A percentile compares a stretch with the other conserved stretches of the same genome.
Evolutionary conservation across 2,888 invertebrate genomes (phyloP).

Genomic region (Erebia palarica): DNA sequence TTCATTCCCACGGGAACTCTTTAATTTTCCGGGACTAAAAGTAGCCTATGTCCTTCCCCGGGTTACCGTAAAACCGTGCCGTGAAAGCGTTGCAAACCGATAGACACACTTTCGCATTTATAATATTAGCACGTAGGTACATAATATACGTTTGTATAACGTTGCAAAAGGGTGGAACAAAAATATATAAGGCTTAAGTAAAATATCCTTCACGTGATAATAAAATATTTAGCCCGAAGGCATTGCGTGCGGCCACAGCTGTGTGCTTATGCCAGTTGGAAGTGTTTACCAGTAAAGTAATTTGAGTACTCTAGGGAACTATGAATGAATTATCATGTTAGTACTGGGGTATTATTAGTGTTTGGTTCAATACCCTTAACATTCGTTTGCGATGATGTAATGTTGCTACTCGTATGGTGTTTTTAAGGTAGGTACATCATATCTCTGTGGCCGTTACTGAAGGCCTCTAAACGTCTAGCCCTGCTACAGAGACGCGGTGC

Average conservation of each 20-base stretch:
- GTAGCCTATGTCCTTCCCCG: no score
- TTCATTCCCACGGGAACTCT: no score
- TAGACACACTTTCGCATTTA: no score
- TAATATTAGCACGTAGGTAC: no score
- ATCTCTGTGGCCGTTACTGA: no score
- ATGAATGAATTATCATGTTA: slow-evolving; percentile 37
- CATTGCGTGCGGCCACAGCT: slow-evolving; percentile 31
- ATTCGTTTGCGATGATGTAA: slow-evolving; percentile 1
- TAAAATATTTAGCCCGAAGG: slow-evolving; percentile 30
- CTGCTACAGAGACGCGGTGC: no score
- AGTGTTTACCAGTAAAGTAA: slow-evolving; percentile 31
- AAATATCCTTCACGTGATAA: slow-evolving; percentile 20
- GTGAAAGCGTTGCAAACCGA: no score
- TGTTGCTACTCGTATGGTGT: neutral
- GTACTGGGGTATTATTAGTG: slow-evolving; percentile 15
- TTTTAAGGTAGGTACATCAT: neutral
- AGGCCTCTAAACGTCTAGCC: no score
- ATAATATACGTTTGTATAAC: no score
- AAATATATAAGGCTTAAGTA: neutral
- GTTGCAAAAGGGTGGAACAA: neutral
- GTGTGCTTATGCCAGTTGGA: slow-evolving; percentile 21
- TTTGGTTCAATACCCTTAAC: slow-evolving; percentile 1
- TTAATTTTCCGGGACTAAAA: no score
- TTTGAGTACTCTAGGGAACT: slow-evolving; percentile 31
- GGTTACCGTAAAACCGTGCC: no score